phyloP scores from a whole-genome alignment of 30 jellyfish, hydroid and myxozoan genomes.

The Clytia hemisphaerica region DNA sequence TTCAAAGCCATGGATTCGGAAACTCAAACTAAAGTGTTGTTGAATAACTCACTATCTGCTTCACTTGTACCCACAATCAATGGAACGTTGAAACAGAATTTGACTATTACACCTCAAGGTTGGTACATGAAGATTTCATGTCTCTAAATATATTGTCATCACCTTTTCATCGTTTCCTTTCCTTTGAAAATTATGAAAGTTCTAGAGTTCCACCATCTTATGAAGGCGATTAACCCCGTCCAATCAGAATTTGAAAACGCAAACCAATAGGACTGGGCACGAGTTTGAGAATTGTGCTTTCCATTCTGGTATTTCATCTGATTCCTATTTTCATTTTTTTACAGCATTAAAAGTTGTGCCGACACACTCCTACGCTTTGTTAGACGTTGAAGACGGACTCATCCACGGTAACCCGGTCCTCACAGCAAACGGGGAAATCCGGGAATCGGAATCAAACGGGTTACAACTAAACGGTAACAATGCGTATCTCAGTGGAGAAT shows the following conservation, averaged over 20 bases:
- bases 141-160: no score
- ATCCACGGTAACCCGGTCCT: slow-evolving; percentile 86
- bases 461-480: slow-evolving; percentile 69
- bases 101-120: slow-evolving; percentile 92
- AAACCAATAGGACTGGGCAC: not conserved
- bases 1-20: slow-evolving; percentile 93
- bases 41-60: slow-evolving; percentile 55
- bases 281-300: not conserved
- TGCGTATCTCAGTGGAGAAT: slow-evolving; percentile 77
- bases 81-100: slow-evolving; percentile 21
- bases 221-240: no score
- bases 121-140: no score
- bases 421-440: slow-evolving; percentile 53
- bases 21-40: slow-evolving; percentile 29
- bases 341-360: slow-evolving; percentile 82
- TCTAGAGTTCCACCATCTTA: not conserved
- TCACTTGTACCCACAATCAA: slow-evolving; percentile 53
- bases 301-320: not conserved
- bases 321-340: not conserved
- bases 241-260: no score
- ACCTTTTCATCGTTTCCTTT: no score
- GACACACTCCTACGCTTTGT: slow-evolving; percentile 93
- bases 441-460: slow-evolving; percentile 67
- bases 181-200: no score
- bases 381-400: slow-evolving; percentile 51